Evolutionary conservation across 35 echinoderm and acorn worm genomes (phyloP), one percentile per base, ranked within the genome.

Genomic region (Chiridota heheva): DNA sequence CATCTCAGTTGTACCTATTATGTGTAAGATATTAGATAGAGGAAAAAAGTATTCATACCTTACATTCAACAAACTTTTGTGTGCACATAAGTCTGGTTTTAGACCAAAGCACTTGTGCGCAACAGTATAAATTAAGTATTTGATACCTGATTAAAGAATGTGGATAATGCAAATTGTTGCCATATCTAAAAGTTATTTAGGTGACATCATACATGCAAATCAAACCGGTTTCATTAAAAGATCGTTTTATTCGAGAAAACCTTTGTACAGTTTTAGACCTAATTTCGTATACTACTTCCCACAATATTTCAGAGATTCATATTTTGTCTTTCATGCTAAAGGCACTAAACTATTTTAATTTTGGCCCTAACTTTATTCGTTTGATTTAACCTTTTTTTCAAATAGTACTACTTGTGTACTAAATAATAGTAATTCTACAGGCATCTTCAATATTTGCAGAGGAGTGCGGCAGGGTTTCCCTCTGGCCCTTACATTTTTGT

Each of bases 381-480:
- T 71, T 37, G 18, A 28, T 44, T 18, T 7, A 60, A 71, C 41
- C 13, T 2, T 15, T 39, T 34, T 18, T 38, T 40, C 10, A 16
- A 0, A 16, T 36, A 44, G 39, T 71, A 26, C 67, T 8, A 7
- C 67, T 44, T 71, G 67, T 71, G 67, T 71, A 43, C 67, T 71
- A 15, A 71, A 69, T 39, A 29, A 71, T 71, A 42, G 41, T 20
- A 12, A 71, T 42, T 43, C 37, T 2, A 41, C 17, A 8, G 67
- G 67, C 13, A 25, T 71, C 13, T 71, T 71, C 22, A 27, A 37
- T 40, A 71, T 71, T 71, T 4, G 46, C 10, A 71, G 67, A 27
- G 37, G 67, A 18, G 67, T 71, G 20, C 35, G 37, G 3, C 67
- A 71, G 40, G 67, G 67, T 71, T 71, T 71, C 67, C 67, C 13